Evolutionary conservation across 2,888 invertebrate genomes (phyloP), one percentile per base, ranked within the genome.

Genomic region (Leptinotarsa haldemani): DNA sequence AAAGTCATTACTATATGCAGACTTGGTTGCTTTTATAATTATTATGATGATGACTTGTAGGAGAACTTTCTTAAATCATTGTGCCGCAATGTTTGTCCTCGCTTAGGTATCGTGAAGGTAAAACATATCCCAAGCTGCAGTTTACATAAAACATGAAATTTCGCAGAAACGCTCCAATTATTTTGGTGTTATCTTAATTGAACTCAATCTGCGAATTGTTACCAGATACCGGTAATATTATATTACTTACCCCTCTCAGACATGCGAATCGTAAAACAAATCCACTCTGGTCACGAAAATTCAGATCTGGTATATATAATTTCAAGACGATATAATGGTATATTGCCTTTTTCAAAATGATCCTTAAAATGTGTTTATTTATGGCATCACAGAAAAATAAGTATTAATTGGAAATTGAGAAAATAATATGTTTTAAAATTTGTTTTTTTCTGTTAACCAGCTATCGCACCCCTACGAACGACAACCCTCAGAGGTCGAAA

Each of bases 11-110:
- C 69, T 56, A 73, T 73, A 61, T 66, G 66, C n/a, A 47, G 25
- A 65, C 40, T 66, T 40, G 9, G 69, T 73, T 65, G 73, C 65
- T 73, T 70, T 66, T 52, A 66, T 70, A 65, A 70, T 73, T 70
- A 65, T 25, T 61, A 70, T 73, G 25, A 73, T 50, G 50, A 22
- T 50, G 50, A 9, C 20, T 50, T 50, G 52, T 30, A 22, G 48
- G 63, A 70, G 50, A 70, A 50, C 63, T 18, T 61, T 63, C 70
- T 70, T 64, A 22, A 22, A 20, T 18, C 1, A 56, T 20, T 56
- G 22, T 15, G 13, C 13, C 5, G 56, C 56, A 20, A 22, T 56
- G 20, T 56, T 56, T 56, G 56, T 22, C 20, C n/a, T 56, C 56
- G 22, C 20, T 56, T 56, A 56, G 22, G 56, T 56, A 13, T 22